These are phyloP conservation scores for Megamerina dolium DNA, from an alignment of 2,888 invertebrate species.

Conservation along the genomic window DNA sequence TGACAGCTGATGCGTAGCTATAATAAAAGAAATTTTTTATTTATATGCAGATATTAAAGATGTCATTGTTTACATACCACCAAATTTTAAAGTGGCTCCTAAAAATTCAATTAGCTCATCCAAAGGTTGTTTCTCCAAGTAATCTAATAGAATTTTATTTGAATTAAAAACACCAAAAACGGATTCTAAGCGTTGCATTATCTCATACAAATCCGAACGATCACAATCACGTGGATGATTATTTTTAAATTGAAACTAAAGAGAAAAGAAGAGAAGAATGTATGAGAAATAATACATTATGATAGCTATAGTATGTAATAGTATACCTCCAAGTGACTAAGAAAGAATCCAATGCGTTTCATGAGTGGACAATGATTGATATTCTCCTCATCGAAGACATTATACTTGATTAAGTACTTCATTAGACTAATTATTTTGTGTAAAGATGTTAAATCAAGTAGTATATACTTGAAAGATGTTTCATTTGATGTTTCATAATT, in stretches of 20 bases:
- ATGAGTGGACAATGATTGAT: conserved; percentile 36
- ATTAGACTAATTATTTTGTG: conserved; percentile 30
- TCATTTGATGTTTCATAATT: conserved; percentile 31
- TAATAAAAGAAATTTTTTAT: too few relatives aligned
- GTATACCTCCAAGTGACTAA: conserved; percentile 39
- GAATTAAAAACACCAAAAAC: conserved; percentile 31
- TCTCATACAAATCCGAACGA: conserved; percentile 28
- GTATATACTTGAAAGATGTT: conserved; percentile 23
- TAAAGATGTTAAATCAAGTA: conserved; percentile 29
- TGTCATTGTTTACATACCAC: conserved; percentile 33
- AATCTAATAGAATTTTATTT: conserved; percentile 25
- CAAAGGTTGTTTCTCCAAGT: conserved; percentile 34
- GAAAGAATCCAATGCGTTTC: conserved; percentile 41
- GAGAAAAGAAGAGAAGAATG: too few relatives aligned
- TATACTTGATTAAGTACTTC: conserved; percentile 33
- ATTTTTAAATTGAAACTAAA: conserved; percentile 36
- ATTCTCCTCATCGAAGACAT: conserved; percentile 30
- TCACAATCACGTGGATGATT: conserved; percentile 22
- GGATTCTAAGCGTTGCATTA: conserved; percentile 28
- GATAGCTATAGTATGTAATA: neutral
- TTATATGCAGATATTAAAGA: too few relatives aligned
- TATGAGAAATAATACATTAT: too few relatives aligned
- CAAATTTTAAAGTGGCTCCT: conserved; percentile 24
- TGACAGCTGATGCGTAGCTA: too few relatives aligned
- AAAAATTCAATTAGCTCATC: conserved; percentile 37